Base-by-base conservation (phyloP, 92 coral and sea anemone genomes). In the Parazoanthus swiftii region DNA sequence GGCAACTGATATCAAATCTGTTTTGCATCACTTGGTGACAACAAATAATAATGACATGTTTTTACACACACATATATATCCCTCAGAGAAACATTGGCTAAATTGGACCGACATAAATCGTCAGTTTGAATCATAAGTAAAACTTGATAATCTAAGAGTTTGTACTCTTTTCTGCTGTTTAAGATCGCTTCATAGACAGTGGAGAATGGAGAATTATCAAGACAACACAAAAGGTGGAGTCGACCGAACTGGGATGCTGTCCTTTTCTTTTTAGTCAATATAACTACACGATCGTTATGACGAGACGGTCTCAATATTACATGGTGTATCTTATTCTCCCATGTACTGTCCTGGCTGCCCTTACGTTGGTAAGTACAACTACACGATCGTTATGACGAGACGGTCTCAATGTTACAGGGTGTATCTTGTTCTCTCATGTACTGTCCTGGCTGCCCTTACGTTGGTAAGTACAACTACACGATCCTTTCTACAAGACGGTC, bases 341-440 rank as follows among this genome's bases (percentile, higher is more conserved):
- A 3, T 94, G 96, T 67, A 86, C 90, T 14, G 91, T 94, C 8
- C 92, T 94, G 16, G 79, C 92, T 15, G 50, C 90, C 35, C 91
- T 94, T 1, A 91, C 92, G 9, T 50, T 94, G 63, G 83, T 94
- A 83, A 92, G 85, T 91, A 94, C 85, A 89, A 92, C 2, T 94
- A 93, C 85, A 82, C 89, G 39, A 74, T 96, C 66, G 54, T 75
- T 7, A 81, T 96, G 46, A 70, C 88, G n/a, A 86, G 98, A 38
- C 90, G 89, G 71, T 87, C 98, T 4, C 42, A 76, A 7, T 96
- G 92, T 79, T 94, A 93, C 81, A 33, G 26, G 23, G 43, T 93
- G 85, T 94, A 96, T 80, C 92, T 94, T n/a, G 85, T 96, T 42
- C 89, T 94, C 2, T 98, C 98, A 1, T 93, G 96, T 74, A 86